Evolutionary conservation across 2,797 vertebrate species (phyloP).

Genomic region (Sebastiscus albofasciatus): DNA sequence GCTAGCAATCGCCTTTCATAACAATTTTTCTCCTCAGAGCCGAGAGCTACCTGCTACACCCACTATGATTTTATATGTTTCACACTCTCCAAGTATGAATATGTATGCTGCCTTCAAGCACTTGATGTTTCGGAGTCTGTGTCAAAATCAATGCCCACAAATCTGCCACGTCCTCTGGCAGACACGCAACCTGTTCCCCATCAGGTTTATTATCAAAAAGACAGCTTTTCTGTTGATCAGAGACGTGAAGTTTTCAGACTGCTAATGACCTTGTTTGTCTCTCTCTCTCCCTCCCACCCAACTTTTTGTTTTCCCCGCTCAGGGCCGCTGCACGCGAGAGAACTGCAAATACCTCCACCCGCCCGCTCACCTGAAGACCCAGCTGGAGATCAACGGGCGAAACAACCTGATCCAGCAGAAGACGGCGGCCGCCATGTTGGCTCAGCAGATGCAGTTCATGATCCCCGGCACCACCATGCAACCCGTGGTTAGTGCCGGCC

Average conservation of each 20-base stretch:
- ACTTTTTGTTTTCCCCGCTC: constrained; percentile 3
- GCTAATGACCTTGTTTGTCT: constrained; percentile 28
- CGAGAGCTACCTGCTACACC: background rate
- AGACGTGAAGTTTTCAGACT: constrained; percentile 5
- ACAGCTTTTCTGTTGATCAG: constrained; percentile 26
- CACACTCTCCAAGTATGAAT: constrained; percentile 41
- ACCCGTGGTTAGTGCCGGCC: constrained; percentile 88
- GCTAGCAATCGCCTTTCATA: background rate
- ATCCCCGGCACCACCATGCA: constrained; percentile 94
- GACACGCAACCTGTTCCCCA: constrained; percentile 34
- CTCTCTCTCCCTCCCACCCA: no score
- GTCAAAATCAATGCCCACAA: constrained; percentile 22
- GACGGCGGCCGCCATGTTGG: constrained; percentile 96
- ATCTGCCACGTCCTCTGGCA: constrained; percentile 39
- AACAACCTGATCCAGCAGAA: constrained; percentile 98
- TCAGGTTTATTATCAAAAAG: constrained; percentile 23
- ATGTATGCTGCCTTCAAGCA: constrained; percentile 48
- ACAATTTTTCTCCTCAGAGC: background rate
- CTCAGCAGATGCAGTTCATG: constrained; percentile 98
- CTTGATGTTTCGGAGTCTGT: constrained; percentile 23
- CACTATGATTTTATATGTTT: constrained; percentile 9
- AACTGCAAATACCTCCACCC: constrained; percentile 99
- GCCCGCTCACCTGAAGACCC: constrained; percentile 96
- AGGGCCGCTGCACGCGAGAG: constrained; percentile 96
- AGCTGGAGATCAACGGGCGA: constrained; percentile 96